Base-by-base conservation (phyloP, 2,888 invertebrate genomes). In the Pterostichus madidus region DNA sequence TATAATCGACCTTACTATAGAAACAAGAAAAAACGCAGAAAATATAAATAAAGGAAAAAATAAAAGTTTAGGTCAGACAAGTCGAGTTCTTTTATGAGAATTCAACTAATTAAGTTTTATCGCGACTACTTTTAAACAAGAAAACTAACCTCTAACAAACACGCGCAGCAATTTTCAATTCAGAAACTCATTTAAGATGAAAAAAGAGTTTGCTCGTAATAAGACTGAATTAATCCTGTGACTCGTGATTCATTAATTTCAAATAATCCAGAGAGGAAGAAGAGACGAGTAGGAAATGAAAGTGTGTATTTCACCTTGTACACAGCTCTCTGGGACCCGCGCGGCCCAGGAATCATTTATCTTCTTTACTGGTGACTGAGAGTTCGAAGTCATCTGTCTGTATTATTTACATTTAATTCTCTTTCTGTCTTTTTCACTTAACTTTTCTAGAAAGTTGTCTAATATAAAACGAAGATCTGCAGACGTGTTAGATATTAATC, bases 391-490 rank as follows among this genome's bases (percentile, higher is more conserved):
- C 82, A 82, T 82, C 82, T 82, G 82, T 82, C 82, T 82, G 82
- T 82, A 82, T 82, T 82, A 82, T 82, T 82, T 82, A 82, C 76
- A 82, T 82, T 82, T 82, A 82, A 82, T 82, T 82, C 82, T 75
- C 76, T 76, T 46, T 82, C 82, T 82, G 82, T 82, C 82, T 49
- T 82, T 82, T 82, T 82, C 76, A 82, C 76, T 82, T 82, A 82
- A 35, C 68, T 61, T 61, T 53, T 49, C 80, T 61, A 49, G 44
- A 61, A 35, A 78, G 17, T 59, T 61, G 7, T 17, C 78, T 78
- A 78, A 78, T 61, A 78, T 59, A 61, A 76, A 46, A 46, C 35
- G 53, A 53, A 77, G 15, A 17, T 35, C 77, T 44, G 78, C 44
- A 13, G 61, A 78, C 59, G 61, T 78, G 61, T 78, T 39, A 59